These are phyloP conservation scores for Carassius gibelio DNA, from an alignment of 2,113 vertebrate genomes.

Conservation along the genomic window DNA sequence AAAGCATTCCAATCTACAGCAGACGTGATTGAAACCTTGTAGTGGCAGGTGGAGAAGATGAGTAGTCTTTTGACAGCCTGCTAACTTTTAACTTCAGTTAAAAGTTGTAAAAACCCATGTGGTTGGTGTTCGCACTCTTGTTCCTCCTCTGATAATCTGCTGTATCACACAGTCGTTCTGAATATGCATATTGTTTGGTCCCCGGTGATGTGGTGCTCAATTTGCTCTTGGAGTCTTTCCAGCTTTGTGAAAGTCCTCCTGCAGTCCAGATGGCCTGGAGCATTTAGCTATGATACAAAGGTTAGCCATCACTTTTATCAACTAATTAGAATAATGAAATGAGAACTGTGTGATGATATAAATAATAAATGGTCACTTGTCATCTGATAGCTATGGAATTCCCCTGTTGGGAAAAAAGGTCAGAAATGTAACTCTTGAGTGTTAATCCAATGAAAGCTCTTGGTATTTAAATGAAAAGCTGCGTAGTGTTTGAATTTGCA, in stretches of 20 bases:
- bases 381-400: constrained; percentile 45
- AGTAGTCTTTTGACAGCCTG: background rate
- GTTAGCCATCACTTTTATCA: constrained; percentile 62
- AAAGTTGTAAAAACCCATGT: background rate
- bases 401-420: constrained; percentile 49
- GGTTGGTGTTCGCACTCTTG: background rate
- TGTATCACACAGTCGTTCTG: constrained; percentile 48
- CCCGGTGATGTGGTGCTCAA: constrained; percentile 46
- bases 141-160: constrained; percentile 36
- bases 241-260: constrained; percentile 47
- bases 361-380: constrained; percentile 58
- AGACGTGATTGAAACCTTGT: background rate
- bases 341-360: constrained; percentile 47
- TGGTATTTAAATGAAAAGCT: constrained; percentile 16
- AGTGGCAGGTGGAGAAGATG: background rate
- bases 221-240: constrained; percentile 55
- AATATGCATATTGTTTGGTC: constrained; percentile 58
- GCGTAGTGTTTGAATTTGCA: constrained; percentile 31
- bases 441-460: constrained; percentile 20
- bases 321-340: constrained; percentile 67
- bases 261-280: constrained; percentile 59
- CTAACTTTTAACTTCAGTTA: background rate
- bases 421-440: constrained; percentile 37
- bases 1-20: background rate
- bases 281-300: constrained; percentile 56